Conservation (phyloP, 2,797 vertebrate genomes). For the Rhinogobio ventralis region DNA sequence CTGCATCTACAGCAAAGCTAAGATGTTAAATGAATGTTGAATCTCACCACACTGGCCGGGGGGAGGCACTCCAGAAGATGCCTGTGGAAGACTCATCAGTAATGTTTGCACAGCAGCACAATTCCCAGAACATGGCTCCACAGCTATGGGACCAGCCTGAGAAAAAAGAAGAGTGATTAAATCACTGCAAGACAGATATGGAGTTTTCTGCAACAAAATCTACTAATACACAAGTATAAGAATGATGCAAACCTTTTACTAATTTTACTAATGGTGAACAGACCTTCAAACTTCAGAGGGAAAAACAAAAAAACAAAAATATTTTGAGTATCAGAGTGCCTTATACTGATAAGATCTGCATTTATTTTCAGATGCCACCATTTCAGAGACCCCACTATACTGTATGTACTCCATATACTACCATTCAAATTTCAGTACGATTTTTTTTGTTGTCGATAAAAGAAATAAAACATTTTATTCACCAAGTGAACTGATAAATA, state of each 20-base stretch:
- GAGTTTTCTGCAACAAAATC: neutral
- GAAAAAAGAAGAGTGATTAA: neutral
- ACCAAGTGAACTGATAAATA: too few species aligned
- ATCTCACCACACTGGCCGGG: conserved; percentile 90
- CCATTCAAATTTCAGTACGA: too few species aligned
- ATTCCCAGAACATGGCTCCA: conserved; percentile 89
- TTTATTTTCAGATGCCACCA: neutral
- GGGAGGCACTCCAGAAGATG: conserved; percentile 83
- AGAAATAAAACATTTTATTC: too few species aligned
- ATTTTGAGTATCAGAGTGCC: too few species aligned
- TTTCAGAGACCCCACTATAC: neutral
- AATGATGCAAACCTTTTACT: neutral
- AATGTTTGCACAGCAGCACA: conserved; percentile 89
- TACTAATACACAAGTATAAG: neutral
- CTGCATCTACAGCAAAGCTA: neutral
- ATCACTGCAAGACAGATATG: neutral
- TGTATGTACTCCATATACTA: neutral
- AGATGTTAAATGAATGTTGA: neutral
- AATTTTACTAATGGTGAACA: neutral
- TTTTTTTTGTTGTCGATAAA: too few species aligned
- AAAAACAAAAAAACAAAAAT: neutral
- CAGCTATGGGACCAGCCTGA: conserved; percentile 82
- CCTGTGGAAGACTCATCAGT: conserved; percentile 87
- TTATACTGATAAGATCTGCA: neutral
- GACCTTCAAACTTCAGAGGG: neutral